Conservation (phyloP, 1,140 invertebrate species). For the Notospermus geniculatus region DNA sequence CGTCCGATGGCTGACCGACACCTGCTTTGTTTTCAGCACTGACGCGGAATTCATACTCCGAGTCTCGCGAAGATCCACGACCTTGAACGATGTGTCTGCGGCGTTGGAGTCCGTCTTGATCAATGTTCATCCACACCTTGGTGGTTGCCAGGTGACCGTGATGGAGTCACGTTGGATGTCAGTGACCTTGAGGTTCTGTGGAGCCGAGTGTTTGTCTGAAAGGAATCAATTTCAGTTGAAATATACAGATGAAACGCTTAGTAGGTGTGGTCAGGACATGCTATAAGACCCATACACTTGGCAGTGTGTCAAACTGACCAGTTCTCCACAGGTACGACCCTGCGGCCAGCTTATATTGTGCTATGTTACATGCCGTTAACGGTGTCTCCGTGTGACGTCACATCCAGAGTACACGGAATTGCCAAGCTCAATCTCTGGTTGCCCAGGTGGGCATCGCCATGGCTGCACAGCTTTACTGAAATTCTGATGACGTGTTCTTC, state of each 20-base stretch:
- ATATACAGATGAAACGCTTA: constrained; percentile 28
- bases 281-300: too few species aligned
- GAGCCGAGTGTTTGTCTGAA: constrained; percentile 43
- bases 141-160: constrained; percentile 48
- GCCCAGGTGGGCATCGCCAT: too few species aligned
- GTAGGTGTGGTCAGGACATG: too few species aligned
- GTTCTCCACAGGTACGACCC: too few species aligned
- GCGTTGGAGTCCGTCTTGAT: constrained; percentile 36
- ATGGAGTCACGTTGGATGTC: constrained; percentile 55
- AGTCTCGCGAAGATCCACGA: constrained; percentile 87
- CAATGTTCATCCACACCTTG: constrained; percentile 40
- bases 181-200: constrained; percentile 34
- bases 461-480: too few species aligned
- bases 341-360: too few species aligned
- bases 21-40: constrained; percentile 96
- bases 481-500: too few species aligned
- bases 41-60: constrained; percentile 90
- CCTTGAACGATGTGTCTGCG: constrained; percentile 58
- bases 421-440: too few species aligned
- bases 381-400: too few species aligned
- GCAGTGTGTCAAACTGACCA: too few species aligned
- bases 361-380: too few species aligned
- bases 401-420: too few species aligned
- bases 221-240: constrained; percentile 53
- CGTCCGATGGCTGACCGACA: constrained; percentile 90